phyloP scores from a whole-genome alignment of 2,113 vertebrate species.

The Burhinus oedicnemus region DNA sequence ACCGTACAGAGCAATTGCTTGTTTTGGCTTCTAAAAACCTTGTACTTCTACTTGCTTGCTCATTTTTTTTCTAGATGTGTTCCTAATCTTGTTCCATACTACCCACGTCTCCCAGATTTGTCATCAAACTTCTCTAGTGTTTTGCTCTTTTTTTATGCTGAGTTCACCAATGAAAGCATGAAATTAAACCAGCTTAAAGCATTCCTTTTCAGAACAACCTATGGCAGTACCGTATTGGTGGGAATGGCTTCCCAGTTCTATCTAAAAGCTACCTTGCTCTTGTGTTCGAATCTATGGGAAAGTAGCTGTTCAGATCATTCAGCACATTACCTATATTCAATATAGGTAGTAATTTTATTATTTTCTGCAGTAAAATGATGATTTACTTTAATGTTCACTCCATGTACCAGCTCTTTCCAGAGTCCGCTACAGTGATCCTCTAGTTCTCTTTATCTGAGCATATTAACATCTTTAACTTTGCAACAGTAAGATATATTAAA shows the following conservation, averaged over 20 bases:
- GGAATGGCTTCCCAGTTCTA: not conserved
- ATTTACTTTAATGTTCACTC: not conserved
- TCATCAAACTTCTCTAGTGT: not conserved
- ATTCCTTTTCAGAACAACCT: not conserved
- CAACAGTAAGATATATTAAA: not conserved
- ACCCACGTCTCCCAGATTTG: not conserved
- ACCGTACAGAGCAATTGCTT: fast-evolving
- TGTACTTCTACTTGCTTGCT: not conserved
- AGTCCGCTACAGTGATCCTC: not conserved
- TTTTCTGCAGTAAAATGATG: not conserved
- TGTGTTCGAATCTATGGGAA: not conserved
- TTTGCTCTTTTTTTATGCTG: not conserved
- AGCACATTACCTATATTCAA: not conserved
- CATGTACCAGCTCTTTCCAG: not conserved
- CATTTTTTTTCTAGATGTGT: not conserved
- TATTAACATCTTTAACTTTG: not conserved
- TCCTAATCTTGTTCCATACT: not conserved
- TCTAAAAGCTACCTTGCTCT: not conserved
- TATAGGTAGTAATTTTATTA: not conserved
- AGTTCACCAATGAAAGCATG: not conserved
- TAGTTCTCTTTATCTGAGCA: not conserved
- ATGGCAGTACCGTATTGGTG: not conserved
- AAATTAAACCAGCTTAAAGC: not conserved
- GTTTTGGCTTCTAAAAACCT: not conserved
- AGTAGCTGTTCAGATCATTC: not conserved